Evolutionary conservation across 2,888 invertebrate species (phyloP).

Genomic region (Trichopria drosophilae): DNA sequence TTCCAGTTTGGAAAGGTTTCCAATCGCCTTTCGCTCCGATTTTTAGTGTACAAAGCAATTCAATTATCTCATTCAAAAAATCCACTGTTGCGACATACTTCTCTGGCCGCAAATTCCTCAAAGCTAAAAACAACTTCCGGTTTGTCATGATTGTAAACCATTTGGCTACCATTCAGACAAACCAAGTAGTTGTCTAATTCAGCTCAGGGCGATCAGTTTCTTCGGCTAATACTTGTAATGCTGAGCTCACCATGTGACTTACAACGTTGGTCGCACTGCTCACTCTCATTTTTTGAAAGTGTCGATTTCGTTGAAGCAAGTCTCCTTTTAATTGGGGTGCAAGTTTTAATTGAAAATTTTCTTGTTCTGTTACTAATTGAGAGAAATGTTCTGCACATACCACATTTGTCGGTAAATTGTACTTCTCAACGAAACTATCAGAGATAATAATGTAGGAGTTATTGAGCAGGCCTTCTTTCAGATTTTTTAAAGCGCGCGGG

Average conservation of each 20-base stretch:
- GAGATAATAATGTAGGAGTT: slow-evolving; percentile 1
- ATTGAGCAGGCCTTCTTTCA: slow-evolving; percentile 2
- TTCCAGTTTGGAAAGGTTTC: background rate
- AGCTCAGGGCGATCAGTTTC: background rate
- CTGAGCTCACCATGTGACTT: slow-evolving; percentile 13
- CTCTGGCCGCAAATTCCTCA: background rate
- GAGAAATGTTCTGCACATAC: slow-evolving; percentile 2
- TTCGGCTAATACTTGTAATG: slow-evolving; percentile 1
- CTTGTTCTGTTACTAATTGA: slow-evolving; percentile 9
- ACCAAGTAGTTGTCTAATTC: slow-evolving; percentile 19
- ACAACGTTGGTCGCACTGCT: slow-evolving; percentile 14
- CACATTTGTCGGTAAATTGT: slow-evolving; percentile 17
- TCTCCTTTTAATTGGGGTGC: slow-evolving; percentile 12
- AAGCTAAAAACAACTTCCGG: background rate
- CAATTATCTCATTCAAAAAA: background rate
- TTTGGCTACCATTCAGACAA: slow-evolving; percentile 8
- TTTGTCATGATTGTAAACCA: slow-evolving; percentile 21
- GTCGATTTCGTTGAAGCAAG: slow-evolving; percentile 4
- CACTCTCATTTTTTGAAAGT: slow-evolving; percentile 21
- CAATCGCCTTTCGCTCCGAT: background rate
- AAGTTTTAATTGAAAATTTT: slow-evolving; percentile 11
- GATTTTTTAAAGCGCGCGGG: slow-evolving; percentile 3
- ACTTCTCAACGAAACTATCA: slow-evolving; percentile 8
- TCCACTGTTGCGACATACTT: background rate
- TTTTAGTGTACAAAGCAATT: background rate